Base-by-base conservation (phyloP, 2,113 vertebrate genomes). In the Ciconia boyciana region DNA sequence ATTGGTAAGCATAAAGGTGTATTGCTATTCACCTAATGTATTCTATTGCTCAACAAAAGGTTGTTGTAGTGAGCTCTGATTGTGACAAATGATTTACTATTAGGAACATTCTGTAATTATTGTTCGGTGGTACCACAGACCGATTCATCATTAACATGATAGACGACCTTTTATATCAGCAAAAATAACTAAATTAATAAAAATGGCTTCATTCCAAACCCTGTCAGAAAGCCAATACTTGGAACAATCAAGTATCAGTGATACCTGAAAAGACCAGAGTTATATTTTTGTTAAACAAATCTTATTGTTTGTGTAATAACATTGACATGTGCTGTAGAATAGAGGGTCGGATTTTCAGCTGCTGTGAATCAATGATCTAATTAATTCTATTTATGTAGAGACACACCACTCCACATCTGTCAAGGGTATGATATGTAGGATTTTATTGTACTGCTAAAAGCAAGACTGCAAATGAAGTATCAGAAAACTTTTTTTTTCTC, bases 101-200 rank as follows among this genome's bases (percentile, higher is more conserved):
- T 98, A 98, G 97, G 98, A 98, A 98, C 98, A 98, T 98, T 98
- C 98, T 98, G 98, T 98, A 98, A 98, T 98, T 98, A 98, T 98
- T 98, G 98, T 98, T 98, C 97, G 36, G 98, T 98, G 98, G 97
- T 98, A 98, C 98, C 95, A 96, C 98, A 98, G 98, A 98, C 98
- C 98, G 93, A 98, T 98, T 98, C 97, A 98, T 98, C 98, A 98
- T 98, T 98, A 98, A 98, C 98, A 97, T 98, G 98, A 98, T 98
- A 98, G 98, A 98, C 96, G 98, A 98, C 98, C 98, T 98, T 98
- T 98, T 98, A 98, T 98, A 98, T 98, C 98, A 98, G 98, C 98
- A 98, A 98, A 98, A 98, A 98, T 98, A 98, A 98, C 98, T 98
- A 98, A 98, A 98, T 98, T 98, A 98, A 98, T 98, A 98, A 98